Conservation (phyloP, 2,888 invertebrate genomes). For the Drosophila nr. perissopoda region DNA sequence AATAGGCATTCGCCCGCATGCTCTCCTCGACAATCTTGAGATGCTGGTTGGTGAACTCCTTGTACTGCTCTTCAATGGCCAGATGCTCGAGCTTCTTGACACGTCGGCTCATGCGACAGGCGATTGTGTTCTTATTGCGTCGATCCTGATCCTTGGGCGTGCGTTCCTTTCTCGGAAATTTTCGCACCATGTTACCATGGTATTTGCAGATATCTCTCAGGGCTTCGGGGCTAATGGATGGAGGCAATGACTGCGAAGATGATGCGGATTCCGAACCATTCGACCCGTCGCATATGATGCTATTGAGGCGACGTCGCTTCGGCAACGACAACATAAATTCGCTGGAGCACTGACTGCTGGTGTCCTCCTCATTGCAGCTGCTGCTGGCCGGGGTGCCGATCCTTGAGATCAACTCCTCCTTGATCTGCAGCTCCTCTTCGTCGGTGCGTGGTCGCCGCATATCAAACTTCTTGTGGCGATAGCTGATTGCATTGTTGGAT, state of each 20-base stretch:
- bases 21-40: conserved; percentile 68
- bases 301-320: conserved; percentile 54
- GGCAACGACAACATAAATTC: conserved; percentile 39
- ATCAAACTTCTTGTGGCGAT: conserved; percentile 81
- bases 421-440: conserved; percentile 41
- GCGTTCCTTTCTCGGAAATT: conserved; percentile 82
- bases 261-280: conserved; percentile 48
- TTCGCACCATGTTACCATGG: conserved; percentile 82
- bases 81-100: conserved; percentile 81
- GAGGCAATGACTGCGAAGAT: conserved; percentile 41
- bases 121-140: conserved; percentile 82
- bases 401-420: conserved; percentile 48
- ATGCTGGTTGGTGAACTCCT: conserved; percentile 64
- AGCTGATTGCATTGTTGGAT: conserved; percentile 25
- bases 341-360: conserved; percentile 52
- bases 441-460: conserved; percentile 27
- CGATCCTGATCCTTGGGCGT: conserved; percentile 82
- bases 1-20: conserved; percentile 70
- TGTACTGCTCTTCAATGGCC: conserved; percentile 80
- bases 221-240: conserved; percentile 62
- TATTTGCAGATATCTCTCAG: conserved; percentile 77
- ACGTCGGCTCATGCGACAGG: conserved; percentile 82
- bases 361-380: conserved; percentile 35
- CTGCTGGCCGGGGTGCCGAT: conserved; percentile 30
- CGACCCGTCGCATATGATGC: conserved; percentile 26